phyloP scores from a whole-genome alignment of 2,113 vertebrate genomes.

The Eonycteris spelaea region DNA sequence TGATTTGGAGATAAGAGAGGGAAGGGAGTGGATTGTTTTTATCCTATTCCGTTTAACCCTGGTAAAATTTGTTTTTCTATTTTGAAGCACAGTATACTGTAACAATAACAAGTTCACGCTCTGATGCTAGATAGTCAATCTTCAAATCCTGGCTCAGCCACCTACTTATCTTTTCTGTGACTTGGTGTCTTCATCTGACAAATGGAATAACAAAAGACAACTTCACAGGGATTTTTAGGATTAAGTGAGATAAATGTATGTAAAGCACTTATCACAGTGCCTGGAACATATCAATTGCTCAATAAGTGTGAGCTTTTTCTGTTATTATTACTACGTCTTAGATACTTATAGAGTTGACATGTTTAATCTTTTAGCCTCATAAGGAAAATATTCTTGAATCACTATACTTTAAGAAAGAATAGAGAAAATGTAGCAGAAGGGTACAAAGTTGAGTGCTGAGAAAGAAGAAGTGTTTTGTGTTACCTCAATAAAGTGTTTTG shows the following conservation, averaged over 20 bases:
- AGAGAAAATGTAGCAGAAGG: background rate
- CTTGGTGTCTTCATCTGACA: background rate
- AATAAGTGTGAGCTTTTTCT: background rate
- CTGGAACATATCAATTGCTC: background rate
- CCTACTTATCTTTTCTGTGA: background rate
- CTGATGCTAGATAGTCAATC: background rate
- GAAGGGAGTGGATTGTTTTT: background rate
- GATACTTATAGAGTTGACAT: background rate
- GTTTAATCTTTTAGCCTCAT: background rate
- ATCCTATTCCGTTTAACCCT: background rate
- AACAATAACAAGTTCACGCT: background rate
- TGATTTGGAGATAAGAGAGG: background rate
- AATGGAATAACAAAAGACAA: background rate
- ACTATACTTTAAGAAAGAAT: background rate
- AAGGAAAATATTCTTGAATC: background rate
- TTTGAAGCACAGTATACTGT: background rate
- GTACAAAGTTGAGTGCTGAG: background rate
- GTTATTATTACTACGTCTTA: background rate
- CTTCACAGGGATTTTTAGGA: background rate
- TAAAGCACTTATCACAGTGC: background rate
- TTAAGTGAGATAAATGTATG: background rate
- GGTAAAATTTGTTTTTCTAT: background rate
- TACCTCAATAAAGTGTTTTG: background rate
- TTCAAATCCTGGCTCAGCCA: background rate
- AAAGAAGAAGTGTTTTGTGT: background rate